phyloP scores from a whole-genome alignment of 2,797 vertebrate species.

The Acanthiza pusilla region DNA sequence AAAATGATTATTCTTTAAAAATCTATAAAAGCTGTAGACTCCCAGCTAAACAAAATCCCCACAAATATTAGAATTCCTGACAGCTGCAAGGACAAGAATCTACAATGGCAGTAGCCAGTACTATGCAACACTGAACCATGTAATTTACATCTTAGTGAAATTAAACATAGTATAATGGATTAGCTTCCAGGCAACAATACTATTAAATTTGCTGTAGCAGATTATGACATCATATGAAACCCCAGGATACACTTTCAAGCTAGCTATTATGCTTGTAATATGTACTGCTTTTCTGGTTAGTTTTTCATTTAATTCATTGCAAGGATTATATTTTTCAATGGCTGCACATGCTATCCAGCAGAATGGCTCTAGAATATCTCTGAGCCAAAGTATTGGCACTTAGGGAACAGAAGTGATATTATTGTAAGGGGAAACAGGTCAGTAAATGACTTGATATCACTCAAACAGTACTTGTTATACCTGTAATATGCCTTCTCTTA shows the following conservation, averaged over 20 bases:
- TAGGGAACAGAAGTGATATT: neutral
- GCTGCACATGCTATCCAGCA: neutral
- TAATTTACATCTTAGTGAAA: conserved; percentile 81
- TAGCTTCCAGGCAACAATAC: conserved; percentile 76
- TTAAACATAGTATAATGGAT: conserved; percentile 76
- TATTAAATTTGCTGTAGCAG: conserved; percentile 74
- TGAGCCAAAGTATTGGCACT: conserved; percentile 21
- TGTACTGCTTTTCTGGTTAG: conserved; percentile 66
- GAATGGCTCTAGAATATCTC: neutral
- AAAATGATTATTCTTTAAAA: neutral
- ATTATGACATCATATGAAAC: conserved; percentile 81
- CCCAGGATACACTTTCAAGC: conserved; percentile 67
- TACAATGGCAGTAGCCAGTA: conserved; percentile 66
- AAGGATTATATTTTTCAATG: conserved; percentile 38
- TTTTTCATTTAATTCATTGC: conserved; percentile 71
- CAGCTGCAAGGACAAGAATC: conserved; percentile 61
- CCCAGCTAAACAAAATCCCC: conserved; percentile 60
- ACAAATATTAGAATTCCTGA: conserved; percentile 63
- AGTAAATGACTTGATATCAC: neutral
- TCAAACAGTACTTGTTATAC: neutral
- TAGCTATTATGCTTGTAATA: conserved; percentile 65
- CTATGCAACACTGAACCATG: conserved; percentile 66
- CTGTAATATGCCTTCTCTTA: neutral
- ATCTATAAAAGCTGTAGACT: conserved; percentile 28
- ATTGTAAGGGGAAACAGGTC: neutral